Percentiles rank a stretch among this genome's conserved stretches.
phyloP scores from a whole-genome alignment of 2,113 vertebrate genomes.

The Limanda limanda region DNA sequence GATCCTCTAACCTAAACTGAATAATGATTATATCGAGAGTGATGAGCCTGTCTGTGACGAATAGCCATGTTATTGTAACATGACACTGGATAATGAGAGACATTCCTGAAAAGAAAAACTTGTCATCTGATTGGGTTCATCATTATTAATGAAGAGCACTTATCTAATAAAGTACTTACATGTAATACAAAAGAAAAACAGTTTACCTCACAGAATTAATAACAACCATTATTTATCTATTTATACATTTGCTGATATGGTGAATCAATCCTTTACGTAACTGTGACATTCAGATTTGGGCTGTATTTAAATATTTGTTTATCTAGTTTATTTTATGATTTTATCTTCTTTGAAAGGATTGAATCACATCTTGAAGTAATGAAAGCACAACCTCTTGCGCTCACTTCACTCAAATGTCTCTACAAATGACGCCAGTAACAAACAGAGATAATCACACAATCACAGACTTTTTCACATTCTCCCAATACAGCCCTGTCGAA shows the following conservation, averaged over 20 bases:
- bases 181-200: background rate
- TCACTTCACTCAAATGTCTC: too few species aligned
- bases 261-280: background rate
- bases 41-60: background rate
- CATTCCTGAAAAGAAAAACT: conserved; percentile 1
- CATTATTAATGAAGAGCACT: background rate
- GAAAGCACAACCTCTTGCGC: too few species aligned
- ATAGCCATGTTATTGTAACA: background rate
- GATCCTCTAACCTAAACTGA: background rate
- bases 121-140: background rate
- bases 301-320: background rate
- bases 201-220: background rate
- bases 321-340: background rate
- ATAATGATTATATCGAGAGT: background rate
- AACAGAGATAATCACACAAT: too few species aligned
- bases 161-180: background rate
- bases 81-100: background rate
- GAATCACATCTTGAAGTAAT: background rate
- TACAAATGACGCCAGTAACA: too few species aligned
- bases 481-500: too few species aligned
- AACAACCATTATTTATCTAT: background rate
- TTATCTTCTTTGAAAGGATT: too few species aligned
- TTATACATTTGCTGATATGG: background rate
- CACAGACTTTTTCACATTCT: too few species aligned
- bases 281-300: background rate